Evolutionary conservation across 2,113 vertebrate genomes (phyloP).

Genomic region (Centropus unirufus): DNA sequence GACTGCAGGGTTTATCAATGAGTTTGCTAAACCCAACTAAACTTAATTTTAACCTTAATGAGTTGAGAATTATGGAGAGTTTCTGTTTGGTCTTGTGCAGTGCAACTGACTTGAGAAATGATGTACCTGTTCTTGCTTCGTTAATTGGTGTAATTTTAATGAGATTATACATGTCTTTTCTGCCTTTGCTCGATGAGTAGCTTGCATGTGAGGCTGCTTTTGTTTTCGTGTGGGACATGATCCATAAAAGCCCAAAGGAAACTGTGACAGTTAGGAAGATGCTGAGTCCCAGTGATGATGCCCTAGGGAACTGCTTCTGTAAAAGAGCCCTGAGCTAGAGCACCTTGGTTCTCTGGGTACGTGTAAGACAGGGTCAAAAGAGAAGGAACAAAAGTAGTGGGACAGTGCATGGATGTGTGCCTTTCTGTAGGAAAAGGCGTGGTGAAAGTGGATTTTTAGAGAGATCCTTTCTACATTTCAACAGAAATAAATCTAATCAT

Average conservation of each 20-base stretch:
- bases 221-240: not conserved
- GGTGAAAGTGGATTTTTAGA: not conserved
- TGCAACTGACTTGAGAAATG: slow-evolving; percentile 33
- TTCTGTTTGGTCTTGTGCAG: slow-evolving; percentile 77
- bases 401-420: not conserved
- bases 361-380: not conserved
- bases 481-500: not conserved
- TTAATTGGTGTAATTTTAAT: not conserved
- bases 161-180: not conserved
- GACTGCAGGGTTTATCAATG: slow-evolving; percentile 51
- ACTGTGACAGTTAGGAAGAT: not conserved
- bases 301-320: not conserved
- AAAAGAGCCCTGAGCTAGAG: not conserved
- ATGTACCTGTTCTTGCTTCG: not conserved
- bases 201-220: not conserved
- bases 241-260: not conserved
- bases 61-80: slow-evolving; percentile 53
- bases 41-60: slow-evolving; percentile 47
- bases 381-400: not conserved
- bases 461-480: not conserved
- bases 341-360: not conserved
- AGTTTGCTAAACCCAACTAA: slow-evolving; percentile 68
- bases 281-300: not conserved
- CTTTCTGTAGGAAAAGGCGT: not conserved
- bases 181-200: not conserved